These are phyloP conservation scores for Heterochromis multidens DNA, from an alignment of 2,113 vertebrate species.

Conservation along the genomic window DNA sequence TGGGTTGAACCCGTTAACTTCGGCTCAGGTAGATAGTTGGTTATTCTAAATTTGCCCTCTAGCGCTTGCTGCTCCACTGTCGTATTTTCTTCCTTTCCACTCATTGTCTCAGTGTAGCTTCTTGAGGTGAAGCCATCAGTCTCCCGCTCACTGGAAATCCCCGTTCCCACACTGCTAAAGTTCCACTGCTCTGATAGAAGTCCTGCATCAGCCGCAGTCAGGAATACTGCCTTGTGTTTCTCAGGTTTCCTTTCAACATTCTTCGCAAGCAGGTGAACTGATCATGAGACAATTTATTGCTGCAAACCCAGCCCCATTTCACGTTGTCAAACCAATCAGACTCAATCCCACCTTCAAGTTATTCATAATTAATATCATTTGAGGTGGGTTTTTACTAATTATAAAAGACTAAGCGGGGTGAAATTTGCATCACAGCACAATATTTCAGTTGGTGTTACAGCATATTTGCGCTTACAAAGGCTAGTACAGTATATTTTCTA, in stretches of 20 bases:
- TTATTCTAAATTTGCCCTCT: slow-evolving; percentile 54
- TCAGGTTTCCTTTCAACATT: slow-evolving; percentile 27
- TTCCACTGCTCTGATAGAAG: slow-evolving; percentile 32
- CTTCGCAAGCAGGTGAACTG: neutral
- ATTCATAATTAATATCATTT: neutral
- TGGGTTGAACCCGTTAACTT: slow-evolving; percentile 41
- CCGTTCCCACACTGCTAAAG: slow-evolving; percentile 59
- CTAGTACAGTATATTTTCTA: neutral
- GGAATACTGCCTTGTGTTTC: neutral
- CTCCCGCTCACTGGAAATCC: slow-evolving; percentile 50
- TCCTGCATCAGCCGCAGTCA: neutral
- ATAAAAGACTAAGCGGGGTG: neutral
- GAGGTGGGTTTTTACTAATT: neutral
- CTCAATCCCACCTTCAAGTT: neutral
- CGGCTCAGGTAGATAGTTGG: slow-evolving; percentile 39
- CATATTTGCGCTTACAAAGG: neutral
- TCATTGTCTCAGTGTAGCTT: slow-evolving; percentile 52
- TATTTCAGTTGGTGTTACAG: neutral
- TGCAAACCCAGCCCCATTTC: neutral
- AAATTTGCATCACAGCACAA: neutral
- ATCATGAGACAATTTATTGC: neutral
- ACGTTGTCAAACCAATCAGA: neutral
- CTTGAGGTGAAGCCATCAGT: slow-evolving; percentile 49
- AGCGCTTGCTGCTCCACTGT: slow-evolving; percentile 11
- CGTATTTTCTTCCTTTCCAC: slow-evolving; percentile 50